A percentile compares a stretch with the other conserved stretches of the same genome.
These are phyloP conservation scores for Carlito syrichta DNA, from an alignment of 2,113 vertebrate species.

Conservation along the genomic window DNA sequence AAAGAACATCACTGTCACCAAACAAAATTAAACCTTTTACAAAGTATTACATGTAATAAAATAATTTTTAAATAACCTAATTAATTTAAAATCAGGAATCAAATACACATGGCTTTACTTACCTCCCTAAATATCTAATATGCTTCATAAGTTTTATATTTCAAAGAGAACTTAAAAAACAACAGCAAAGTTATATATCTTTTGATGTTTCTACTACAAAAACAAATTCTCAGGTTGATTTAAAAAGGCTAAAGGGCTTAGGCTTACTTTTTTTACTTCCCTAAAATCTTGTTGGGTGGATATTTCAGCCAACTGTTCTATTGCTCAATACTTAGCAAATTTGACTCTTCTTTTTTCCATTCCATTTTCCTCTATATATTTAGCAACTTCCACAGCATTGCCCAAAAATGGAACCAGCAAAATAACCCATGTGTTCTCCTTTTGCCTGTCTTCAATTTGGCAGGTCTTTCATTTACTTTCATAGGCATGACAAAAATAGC, in stretches of 20 bases:
- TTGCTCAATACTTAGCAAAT: background rate
- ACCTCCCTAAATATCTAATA: constrained; percentile 60
- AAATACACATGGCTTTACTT: constrained; percentile 58
- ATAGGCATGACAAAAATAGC: background rate
- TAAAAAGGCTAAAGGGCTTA: background rate
- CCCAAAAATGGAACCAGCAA: background rate
- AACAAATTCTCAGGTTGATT: background rate
- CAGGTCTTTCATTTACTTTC: background rate
- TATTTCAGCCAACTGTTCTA: background rate
- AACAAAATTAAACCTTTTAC: background rate
- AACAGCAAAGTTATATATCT: background rate
- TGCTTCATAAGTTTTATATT: constrained; percentile 5
- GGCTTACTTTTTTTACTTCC: background rate
- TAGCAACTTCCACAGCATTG: background rate
- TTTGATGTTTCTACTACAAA: background rate
- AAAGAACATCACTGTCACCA: background rate
- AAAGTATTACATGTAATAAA: background rate
- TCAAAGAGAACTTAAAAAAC: background rate
- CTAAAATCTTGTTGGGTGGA: background rate
- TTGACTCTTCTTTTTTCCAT: background rate
- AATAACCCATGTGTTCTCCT: background rate
- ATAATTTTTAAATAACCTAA: constrained; percentile 44
- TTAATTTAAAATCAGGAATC: constrained; percentile 38
- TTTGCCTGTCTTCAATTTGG: background rate
- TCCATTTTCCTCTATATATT: constrained; percentile 7